These are phyloP conservation scores for Amiota mariae DNA, from an alignment of 2,888 invertebrate genomes.

Conservation along the genomic window DNA sequence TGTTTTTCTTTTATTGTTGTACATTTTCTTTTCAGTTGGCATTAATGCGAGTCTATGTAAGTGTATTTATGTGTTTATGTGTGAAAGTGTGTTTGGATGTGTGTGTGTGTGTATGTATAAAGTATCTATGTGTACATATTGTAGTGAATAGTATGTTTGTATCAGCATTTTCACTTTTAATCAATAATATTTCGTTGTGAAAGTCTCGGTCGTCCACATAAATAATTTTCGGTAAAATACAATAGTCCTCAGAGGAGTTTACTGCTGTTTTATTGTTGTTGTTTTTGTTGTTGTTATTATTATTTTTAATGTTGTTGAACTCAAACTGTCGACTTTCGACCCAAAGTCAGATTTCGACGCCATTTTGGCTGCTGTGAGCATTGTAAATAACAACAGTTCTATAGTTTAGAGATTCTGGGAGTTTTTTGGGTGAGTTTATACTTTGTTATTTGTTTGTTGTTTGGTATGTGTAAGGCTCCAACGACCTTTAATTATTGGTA, in stretches of 20 bases:
- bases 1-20: not conserved
- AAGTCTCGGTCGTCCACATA: not conserved
- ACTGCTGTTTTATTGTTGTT: no score
- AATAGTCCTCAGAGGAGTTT: not conserved
- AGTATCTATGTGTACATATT: not conserved
- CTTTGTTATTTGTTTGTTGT: no score
- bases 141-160: not conserved
- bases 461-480: no score
- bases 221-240: constrained; percentile 18
- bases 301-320: not conserved
- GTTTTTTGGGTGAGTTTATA: no score
- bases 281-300: no score
- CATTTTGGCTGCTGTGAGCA: constrained; percentile 1
- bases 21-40: no score
- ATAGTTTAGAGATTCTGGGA: no score
- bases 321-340: constrained; percentile 12
- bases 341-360: not conserved
- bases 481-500: no score
- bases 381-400: not conserved
- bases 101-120: not conserved
- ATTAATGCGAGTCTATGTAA: not conserved
- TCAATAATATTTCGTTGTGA: not conserved
- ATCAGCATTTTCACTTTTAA: constrained; percentile 7
- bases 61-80: not conserved
- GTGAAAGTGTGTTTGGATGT: not conserved